Evolutionary conservation across 2,797 vertebrate genomes (phyloP).

Genomic region (Phalloptychus januarius): DNA sequence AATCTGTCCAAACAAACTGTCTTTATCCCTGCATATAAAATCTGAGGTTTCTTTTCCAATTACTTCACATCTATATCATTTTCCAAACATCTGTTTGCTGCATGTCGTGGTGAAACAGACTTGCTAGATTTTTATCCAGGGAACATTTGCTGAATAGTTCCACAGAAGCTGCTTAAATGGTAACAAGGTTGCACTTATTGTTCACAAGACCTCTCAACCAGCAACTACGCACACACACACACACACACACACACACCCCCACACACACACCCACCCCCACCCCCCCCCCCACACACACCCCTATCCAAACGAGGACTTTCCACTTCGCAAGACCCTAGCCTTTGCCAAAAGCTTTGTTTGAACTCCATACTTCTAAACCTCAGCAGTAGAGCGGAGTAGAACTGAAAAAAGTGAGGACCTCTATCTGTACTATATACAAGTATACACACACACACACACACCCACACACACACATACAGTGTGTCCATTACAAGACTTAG

Average conservation of each 20-base stretch:
- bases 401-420: no score
- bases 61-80: neutral
- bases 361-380: no score
- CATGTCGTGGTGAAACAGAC: neutral
- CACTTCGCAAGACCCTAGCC: no score
- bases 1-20: neutral
- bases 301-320: no score
- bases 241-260: accelerated
- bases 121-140: neutral
- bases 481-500: no score
- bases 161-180: neutral
- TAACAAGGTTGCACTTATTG: neutral
- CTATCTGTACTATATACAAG: no score
- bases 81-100: neutral
- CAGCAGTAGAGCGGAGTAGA: no score
- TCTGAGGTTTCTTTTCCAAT: neutral
- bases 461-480: no score
- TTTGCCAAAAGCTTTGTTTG: no score
- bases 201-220: neutral
- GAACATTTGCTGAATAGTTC: no score
- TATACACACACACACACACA: no score
- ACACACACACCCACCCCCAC: accelerated
- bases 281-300: no score
- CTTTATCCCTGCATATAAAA: neutral
- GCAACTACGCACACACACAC: neutral